Evolutionary conservation across 2,113 vertebrate genomes (phyloP).

Genomic region (Piprites chloris): DNA sequence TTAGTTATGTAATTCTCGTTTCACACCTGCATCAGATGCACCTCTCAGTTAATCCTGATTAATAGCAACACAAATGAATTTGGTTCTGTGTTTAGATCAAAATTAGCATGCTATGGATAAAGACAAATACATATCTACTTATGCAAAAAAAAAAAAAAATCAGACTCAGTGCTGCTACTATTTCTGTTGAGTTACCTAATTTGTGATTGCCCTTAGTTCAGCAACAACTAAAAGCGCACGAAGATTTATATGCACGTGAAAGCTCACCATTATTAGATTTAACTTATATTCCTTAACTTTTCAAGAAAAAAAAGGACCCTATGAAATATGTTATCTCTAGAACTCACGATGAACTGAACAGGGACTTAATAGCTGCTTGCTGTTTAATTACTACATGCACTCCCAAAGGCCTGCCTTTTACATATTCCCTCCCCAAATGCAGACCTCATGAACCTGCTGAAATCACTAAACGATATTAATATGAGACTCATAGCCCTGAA

Average conservation of each 20-base stretch:
- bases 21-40: background rate
- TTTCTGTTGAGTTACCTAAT: background rate
- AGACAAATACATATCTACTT: background rate
- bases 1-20: background rate
- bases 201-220: background rate
- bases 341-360: background rate
- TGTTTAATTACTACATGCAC: background rate
- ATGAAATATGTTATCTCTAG: background rate
- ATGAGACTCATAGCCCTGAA: background rate
- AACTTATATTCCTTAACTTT: background rate
- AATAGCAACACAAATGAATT: background rate
- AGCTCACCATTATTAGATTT: background rate
- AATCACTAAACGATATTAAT: background rate
- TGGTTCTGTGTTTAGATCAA: background rate
- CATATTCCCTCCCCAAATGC: background rate
- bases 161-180: background rate
- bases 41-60: background rate
- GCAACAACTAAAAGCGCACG: background rate
- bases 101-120: background rate
- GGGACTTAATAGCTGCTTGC: background rate
- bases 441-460: background rate
- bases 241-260: background rate
- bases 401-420: background rate
- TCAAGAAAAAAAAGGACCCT: background rate
- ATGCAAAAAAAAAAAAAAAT: background rate